These are phyloP conservation scores for Periphyllus acericola DNA, from an alignment of 2,888 invertebrate species.

Conservation along the genomic window DNA sequence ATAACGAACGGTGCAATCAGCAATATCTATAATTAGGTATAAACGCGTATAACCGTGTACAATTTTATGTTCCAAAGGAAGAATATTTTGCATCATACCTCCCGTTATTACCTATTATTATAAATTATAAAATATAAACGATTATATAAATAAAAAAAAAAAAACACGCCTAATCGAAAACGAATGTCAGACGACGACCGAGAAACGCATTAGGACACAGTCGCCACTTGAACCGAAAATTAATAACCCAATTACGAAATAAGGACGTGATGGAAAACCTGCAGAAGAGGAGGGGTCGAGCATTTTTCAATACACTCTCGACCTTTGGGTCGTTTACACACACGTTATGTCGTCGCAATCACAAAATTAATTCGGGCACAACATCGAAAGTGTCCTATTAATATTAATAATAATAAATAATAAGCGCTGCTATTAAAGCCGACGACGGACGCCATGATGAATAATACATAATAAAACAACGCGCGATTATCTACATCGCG, in stretches of 20 bases:
- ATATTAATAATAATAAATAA: background rate
- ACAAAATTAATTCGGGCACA: background rate
- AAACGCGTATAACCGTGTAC: background rate
- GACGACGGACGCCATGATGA: constrained; percentile 28
- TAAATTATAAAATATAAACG: background rate
- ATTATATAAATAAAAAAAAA: no score
- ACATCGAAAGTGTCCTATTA: constrained; percentile 10
- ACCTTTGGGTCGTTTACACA: background rate
- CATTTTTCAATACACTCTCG: background rate
- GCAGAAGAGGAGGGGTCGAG: background rate
- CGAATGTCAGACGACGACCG: no score
- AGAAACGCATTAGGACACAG: no score
- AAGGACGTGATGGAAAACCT: background rate
- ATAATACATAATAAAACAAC: constrained; percentile 21
- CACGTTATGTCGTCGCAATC: background rate
- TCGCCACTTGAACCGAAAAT: background rate
- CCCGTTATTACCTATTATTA: background rate
- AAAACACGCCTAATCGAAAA: no score
- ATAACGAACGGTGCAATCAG: background rate
- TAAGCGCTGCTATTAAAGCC: background rate
- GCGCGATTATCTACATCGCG: constrained; percentile 13
- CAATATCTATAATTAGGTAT: background rate
- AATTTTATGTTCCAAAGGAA: no score
- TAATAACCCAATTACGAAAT: background rate
- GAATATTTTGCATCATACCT: background rate